Evolutionary conservation across 2,888 invertebrate genomes (phyloP), one percentile per base, ranked within the genome.

Genomic region (Abrostola triplasia): DNA sequence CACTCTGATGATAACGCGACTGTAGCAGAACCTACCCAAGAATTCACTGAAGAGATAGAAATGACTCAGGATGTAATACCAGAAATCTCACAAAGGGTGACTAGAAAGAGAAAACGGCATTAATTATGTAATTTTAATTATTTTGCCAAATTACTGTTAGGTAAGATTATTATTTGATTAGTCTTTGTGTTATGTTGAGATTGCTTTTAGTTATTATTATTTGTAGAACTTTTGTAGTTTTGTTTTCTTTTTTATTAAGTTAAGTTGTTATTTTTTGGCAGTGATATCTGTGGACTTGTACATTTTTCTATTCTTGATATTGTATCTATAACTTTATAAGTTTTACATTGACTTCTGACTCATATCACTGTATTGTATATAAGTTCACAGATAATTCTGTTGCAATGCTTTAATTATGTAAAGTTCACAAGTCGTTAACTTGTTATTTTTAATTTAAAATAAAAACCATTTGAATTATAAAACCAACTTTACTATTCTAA

Each of bases 31-130:
- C 48, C 57, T 5, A 59, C 65, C n/a, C 48, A 70, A 36, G 69
- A 69, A 7, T 60, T 73, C 0, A 74, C 77, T 0, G 86, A 88
- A 53, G 82, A 62, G 1, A 63, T 84, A 0, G 80, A 86, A 9
- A 42, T 80, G 4, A 84, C 84, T 0, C 85, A 89, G 53, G 84
- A 89, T 0, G 76, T 84, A 2, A 87, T 86, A 41, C 87, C 88
- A 0, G 91, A 91, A 68, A 83, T 88, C n/a, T 88, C 90, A 0
- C 90, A 90, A 65, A 75, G 89, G 50, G 70, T 84, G 10, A 81
- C 83, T 0, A 86, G 87, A 50, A 92, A 92, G 68, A 83, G 92
- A 67, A 92, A 90, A 65, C 82, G 88, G n/a, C 66, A 70, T 41
- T 66, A 59, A 60, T 65, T 79, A 63, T 76, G 68, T 24, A 47